These are phyloP conservation scores for Nycticebus coucang DNA, from an alignment of 2,113 vertebrate species.

Conservation along the genomic window DNA sequence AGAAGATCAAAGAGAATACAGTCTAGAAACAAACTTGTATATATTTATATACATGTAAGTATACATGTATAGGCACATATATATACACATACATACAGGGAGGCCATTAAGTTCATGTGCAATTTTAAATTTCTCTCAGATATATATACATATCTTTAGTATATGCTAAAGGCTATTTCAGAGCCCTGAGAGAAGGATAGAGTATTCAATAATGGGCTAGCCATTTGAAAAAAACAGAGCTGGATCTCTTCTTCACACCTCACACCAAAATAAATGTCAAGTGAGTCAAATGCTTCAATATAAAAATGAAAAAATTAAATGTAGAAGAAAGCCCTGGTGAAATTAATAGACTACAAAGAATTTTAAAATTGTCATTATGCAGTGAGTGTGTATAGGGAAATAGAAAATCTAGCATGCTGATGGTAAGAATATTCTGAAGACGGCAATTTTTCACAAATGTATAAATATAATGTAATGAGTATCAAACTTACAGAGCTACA, in stretches of 20 bases:
- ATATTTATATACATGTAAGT: not conserved
- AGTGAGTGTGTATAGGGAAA: not conserved
- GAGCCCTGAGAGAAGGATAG: not conserved
- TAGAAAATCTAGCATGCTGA: not conserved
- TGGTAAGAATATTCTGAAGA: constrained; percentile 2
- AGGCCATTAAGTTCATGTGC: too few relatives aligned
- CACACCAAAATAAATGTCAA: not conserved
- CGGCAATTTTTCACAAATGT: not conserved
- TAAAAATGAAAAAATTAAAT: not conserved
- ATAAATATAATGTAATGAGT: not conserved
- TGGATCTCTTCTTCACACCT: not conserved
- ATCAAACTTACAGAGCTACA: not conserved
- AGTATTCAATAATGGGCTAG: not conserved
- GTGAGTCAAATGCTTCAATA: not conserved
- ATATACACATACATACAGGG: too few relatives aligned
- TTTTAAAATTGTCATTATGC: not conserved
- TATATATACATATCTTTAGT: not conserved
- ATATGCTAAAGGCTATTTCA: constrained; percentile 2
- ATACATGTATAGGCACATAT: not conserved
- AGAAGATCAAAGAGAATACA: not conserved
- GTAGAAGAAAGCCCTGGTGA: not conserved
- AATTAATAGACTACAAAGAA: not conserved
- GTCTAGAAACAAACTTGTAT: not conserved
- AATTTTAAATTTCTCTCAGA: too few relatives aligned
- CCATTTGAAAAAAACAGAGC: not conserved